These are phyloP conservation scores for Chiloscyllium plagiosum DNA, from an alignment of 2,113 vertebrate species.

Conservation along the genomic window DNA sequence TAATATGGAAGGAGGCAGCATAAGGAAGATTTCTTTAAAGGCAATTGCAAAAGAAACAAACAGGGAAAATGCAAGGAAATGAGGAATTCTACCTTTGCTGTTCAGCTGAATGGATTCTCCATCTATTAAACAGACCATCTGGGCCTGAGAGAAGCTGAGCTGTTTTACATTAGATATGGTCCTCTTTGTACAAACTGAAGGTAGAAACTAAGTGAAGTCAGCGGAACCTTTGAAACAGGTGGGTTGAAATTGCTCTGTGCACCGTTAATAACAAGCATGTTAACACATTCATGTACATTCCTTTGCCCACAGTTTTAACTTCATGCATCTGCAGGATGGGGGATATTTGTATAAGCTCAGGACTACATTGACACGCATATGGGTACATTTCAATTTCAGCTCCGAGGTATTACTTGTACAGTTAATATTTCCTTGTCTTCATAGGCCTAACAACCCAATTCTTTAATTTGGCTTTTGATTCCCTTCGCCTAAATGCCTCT, in stretches of 20 bases:
- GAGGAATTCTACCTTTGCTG: background rate
- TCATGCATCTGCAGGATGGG: background rate
- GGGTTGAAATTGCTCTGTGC: background rate
- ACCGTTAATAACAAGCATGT: background rate
- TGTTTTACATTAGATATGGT: slow-evolving; percentile 29
- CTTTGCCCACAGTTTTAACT: background rate
- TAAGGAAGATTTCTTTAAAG: background rate
- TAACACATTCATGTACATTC: background rate
- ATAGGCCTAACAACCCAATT: background rate
- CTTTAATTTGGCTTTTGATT: background rate
- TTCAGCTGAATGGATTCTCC: background rate
- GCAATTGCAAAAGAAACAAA: background rate
- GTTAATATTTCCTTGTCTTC: background rate
- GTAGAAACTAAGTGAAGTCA: background rate
- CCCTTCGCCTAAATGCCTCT: background rate
- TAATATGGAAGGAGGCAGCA: background rate
- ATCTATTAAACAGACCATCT: slow-evolving; percentile 6
- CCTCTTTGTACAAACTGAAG: background rate
- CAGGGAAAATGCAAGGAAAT: background rate
- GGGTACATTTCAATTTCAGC: background rate
- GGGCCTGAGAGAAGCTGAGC: background rate
- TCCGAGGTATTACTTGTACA: background rate
- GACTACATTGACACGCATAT: background rate
- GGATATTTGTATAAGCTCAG: background rate
- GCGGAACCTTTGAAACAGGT: slow-evolving; percentile 7